Evolutionary conservation across 1,140 invertebrate species (phyloP).

Genomic region (Caenorhabditis elegans): DNA sequence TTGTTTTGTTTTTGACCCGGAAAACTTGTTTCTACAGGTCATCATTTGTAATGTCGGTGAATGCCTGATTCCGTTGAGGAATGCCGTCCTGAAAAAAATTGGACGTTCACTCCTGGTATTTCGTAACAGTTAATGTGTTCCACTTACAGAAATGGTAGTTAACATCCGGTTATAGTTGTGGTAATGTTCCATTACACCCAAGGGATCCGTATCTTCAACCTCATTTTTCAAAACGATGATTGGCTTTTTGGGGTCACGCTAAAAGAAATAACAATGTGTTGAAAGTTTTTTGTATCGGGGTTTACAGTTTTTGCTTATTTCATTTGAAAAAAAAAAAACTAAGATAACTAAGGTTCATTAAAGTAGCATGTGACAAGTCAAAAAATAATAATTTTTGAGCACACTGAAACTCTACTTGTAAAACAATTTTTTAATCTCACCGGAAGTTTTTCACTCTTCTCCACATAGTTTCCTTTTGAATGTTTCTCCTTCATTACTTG

Average conservation of each 20-base stretch:
- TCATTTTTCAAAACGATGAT: constrained; percentile 21
- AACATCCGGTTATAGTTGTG: constrained; percentile 26
- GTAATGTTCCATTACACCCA: constrained; percentile 22
- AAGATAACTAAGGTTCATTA: no score
- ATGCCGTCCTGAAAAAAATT: constrained; percentile 14
- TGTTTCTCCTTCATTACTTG: constrained; percentile 14
- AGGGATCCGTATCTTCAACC: background rate
- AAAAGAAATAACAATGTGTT: background rate
- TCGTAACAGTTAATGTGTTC: background rate
- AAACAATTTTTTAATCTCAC: background rate
- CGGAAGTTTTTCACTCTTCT: background rate
- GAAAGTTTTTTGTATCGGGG: no score
- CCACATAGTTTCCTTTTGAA: background rate
- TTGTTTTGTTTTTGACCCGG: background rate
- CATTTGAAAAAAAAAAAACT: no score
- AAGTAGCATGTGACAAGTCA: no score
- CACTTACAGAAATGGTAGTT: constrained; percentile 16
- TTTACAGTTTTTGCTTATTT: background rate
- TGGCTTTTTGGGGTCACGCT: constrained; percentile 8
- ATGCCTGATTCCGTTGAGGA: constrained; percentile 10
- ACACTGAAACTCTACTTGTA: no score
- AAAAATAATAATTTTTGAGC: no score
- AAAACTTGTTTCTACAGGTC: background rate
- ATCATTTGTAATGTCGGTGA: constrained; percentile 13
- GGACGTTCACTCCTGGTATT: background rate